A percentile compares a stretch with the other conserved stretches of the same genome.
These are phyloP conservation scores for Theocolax elegans DNA, from an alignment of 1,140 invertebrate species.

Conservation along the genomic window DNA sequence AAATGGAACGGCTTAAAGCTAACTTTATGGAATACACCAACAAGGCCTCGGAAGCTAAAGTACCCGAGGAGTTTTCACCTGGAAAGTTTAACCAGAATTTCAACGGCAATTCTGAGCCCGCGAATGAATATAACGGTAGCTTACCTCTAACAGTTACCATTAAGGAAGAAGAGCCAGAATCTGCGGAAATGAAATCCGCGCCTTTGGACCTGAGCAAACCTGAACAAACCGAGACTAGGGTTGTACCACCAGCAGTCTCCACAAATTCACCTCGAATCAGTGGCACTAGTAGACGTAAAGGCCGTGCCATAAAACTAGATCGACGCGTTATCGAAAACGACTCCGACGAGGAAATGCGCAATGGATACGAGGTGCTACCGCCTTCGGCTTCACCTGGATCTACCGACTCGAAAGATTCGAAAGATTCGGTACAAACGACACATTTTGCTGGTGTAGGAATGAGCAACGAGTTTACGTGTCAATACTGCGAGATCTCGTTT, in stretches of 20 bases:
- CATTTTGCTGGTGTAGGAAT: neutral
- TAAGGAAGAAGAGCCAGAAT: too few species aligned
- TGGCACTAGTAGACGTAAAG: slow-evolving; percentile 79
- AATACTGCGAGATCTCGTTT: slow-evolving; percentile 91
- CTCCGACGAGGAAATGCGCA: slow-evolving; percentile 64
- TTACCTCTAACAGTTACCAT: too few species aligned
- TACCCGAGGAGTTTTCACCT: neutral
- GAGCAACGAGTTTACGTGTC: slow-evolving; percentile 68
- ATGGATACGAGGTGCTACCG: neutral
- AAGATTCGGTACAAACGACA: neutral
- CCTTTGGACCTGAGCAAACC: slow-evolving; percentile 71
- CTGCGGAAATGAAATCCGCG: too few species aligned
- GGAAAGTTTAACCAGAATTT: too few species aligned
- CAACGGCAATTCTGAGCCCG: too few species aligned
- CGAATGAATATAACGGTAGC: too few species aligned
- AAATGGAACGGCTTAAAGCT: slow-evolving; percentile 38
- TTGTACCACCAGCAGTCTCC: neutral
- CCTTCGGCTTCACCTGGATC: neutral
- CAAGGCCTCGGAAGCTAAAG: neutral
- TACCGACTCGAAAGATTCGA: neutral
- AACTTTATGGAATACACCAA: slow-evolving; percentile 43
- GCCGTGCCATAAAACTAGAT: slow-evolving; percentile 81
- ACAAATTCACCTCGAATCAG: neutral
- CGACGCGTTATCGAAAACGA: slow-evolving; percentile 65
- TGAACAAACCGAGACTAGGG: slow-evolving; percentile 10